A percentile compares a stretch with the other conserved stretches of the same genome.
These are phyloP conservation scores for Meriones psammophilus DNA, from an alignment of 2,797 vertebrate species.

Conservation along the genomic window DNA sequence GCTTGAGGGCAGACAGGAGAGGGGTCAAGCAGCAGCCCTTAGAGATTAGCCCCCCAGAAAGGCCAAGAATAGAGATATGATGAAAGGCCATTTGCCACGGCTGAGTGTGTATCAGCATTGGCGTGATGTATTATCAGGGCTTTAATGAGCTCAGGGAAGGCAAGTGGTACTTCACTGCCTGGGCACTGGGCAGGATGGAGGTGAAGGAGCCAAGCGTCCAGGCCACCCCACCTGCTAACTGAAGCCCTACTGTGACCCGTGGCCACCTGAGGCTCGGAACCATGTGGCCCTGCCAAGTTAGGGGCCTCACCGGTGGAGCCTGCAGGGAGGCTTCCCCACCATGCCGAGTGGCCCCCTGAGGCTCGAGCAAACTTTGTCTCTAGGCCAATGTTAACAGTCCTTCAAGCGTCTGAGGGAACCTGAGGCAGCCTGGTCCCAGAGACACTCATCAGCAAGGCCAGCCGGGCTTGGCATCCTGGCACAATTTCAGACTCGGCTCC, in stretches of 20 bases:
- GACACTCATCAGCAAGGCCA: background rate
- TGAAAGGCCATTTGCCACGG: slow-evolving; percentile 77
- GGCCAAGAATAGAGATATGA: slow-evolving; percentile 31
- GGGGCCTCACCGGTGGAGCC: background rate
- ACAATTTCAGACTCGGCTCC: background rate
- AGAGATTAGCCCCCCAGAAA: slow-evolving; percentile 56
- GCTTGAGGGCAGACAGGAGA: slow-evolving; percentile 39
- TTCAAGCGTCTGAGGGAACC: background rate
- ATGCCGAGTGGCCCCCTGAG: background rate
- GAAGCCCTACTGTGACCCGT: background rate
- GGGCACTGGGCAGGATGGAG: slow-evolving; percentile 23
- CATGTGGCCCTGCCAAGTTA: background rate
- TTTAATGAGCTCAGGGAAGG: slow-evolving; percentile 74
- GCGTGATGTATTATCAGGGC: slow-evolving; percentile 78
- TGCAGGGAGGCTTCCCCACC: background rate
- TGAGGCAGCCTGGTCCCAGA: background rate
- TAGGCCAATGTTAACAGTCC: background rate
- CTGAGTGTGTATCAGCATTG: slow-evolving; percentile 69
- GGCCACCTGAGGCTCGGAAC: background rate
- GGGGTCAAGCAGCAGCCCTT: slow-evolving; percentile 63
- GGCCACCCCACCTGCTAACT: background rate
- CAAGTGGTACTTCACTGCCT: slow-evolving; percentile 63
- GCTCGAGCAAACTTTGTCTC: background rate
- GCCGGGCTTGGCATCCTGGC: background rate
- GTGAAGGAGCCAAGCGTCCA: background rate